phyloP scores from a whole-genome alignment of 2,797 vertebrate genomes.

The Malurus leucopterus region DNA sequence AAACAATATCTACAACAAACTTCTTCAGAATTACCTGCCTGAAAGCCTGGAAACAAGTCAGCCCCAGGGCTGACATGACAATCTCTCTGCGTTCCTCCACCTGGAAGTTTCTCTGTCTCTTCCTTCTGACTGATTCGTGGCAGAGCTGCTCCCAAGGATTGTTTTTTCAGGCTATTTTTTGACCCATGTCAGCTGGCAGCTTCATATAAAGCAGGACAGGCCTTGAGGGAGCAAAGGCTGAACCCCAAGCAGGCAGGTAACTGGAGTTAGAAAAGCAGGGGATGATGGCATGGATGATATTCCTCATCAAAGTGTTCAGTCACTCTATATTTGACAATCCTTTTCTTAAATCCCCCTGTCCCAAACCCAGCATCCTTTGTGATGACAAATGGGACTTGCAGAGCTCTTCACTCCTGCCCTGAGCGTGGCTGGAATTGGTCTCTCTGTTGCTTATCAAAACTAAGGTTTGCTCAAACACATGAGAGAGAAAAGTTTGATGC shows the following conservation, averaged over 20 bases:
- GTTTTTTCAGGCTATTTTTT: not conserved
- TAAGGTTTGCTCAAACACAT: not conserved
- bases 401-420: not conserved
- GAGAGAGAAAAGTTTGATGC: not conserved
- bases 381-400: rapidly evolving
- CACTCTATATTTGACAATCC: rapidly evolving
- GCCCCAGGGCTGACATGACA: not conserved
- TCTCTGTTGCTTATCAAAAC: not conserved
- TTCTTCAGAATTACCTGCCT: not conserved
- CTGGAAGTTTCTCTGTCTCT: not conserved
- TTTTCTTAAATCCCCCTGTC: not conserved
- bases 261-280: not conserved
- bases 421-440: not conserved
- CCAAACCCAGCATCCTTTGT: not conserved
- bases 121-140: not conserved
- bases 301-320: rapidly evolving
- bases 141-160: not conserved
- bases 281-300: rapidly evolving
- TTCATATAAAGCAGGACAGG: not conserved
- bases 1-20: not conserved
- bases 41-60: not conserved
- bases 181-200: rapidly evolving
- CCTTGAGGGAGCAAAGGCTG: not conserved
- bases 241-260: not conserved
- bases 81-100: rapidly evolving